Conservation (phyloP, 2,113 vertebrate species). For the Tupaia tana region DNA sequence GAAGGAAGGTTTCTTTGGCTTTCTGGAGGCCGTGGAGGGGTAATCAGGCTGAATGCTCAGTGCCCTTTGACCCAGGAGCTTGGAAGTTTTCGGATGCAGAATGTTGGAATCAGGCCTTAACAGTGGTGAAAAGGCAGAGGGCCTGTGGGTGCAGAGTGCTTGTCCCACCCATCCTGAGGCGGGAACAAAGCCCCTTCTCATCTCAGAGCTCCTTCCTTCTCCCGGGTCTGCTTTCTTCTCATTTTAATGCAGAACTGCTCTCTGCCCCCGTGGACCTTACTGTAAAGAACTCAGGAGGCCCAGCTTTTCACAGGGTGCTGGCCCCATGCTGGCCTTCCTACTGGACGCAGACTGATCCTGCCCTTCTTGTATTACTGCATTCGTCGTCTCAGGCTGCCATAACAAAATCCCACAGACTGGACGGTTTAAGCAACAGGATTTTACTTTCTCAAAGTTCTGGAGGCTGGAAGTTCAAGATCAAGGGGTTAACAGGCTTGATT, state of each 20-base stretch:
- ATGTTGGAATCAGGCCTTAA: background rate
- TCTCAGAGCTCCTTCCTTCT: background rate
- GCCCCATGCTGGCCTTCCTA: background rate
- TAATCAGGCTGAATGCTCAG: background rate
- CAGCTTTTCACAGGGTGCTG: background rate
- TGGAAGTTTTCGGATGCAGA: background rate
- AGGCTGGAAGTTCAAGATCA: background rate
- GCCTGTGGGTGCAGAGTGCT: background rate
- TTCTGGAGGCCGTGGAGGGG: background rate
- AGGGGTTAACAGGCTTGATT: background rate
- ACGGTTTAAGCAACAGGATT: background rate
- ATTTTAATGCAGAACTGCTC: background rate
- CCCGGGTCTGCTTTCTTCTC: background rate
- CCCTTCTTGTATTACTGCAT: background rate
- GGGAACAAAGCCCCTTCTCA: background rate
- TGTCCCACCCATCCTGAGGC: background rate
- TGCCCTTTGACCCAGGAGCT: background rate
- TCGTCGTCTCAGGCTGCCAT: background rate
- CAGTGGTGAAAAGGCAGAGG: background rate
- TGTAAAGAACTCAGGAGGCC: background rate
- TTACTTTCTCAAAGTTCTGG: background rate
- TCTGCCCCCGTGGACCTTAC: background rate
- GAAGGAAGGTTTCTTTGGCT: background rate
- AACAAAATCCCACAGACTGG: background rate
- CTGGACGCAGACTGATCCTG: background rate